Evolutionary conservation across 2,797 vertebrate genomes (phyloP), one percentile per base, ranked within the genome.

Genomic region (Xiphophorus birchmanni): DNA sequence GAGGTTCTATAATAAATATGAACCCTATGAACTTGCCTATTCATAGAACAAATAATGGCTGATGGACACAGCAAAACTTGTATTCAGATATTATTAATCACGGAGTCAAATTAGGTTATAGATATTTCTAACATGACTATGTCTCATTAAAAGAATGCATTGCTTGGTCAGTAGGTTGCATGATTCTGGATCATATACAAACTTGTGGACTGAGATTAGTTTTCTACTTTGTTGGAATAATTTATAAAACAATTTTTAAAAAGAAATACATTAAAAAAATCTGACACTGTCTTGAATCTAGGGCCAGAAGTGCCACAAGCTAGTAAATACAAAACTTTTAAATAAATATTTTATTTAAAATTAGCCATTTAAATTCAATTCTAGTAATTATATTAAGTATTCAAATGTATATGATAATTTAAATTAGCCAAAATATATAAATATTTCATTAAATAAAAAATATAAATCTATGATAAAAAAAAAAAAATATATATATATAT

Each of bases 41-140:
- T 73, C 2, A n/a, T 56, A 21, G 29, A 76, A 75, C 50, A 74
- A 63, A 15, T 18, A 60, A 42, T 60, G 37, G 54, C 21, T 56
- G 44, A 80, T 73, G 80, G 9, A 74, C 74, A 2, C 11, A 79
- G 15, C 2, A 80, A 72, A 42, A 82, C 37, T 42, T 47, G 18
- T 45, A 52, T 50, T 48, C 7, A 58, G 7, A 67, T 15, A 79
- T 77, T 56, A 48, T 58, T n/a, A 32, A 26, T 63, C 10, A 48
- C 12, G 23, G 26, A 37, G 10, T 72, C 45, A 5, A 76, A 48
- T 58, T 18, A 73, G 17, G 8, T 12, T 37, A 5, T 67, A 74
- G 48, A 21, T 26, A 18, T 58, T 80, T 65, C 21, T 79, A 45
- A 42, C 21, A 54, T 13, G 40, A 44, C 6, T 67, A 35, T 52